A percentile compares a stretch with the other conserved stretches of the same genome.
These are phyloP conservation scores for Bursaphelenchus okinawaensis DNA, from an alignment of 2,888 invertebrate species.

Conservation along the genomic window DNA sequence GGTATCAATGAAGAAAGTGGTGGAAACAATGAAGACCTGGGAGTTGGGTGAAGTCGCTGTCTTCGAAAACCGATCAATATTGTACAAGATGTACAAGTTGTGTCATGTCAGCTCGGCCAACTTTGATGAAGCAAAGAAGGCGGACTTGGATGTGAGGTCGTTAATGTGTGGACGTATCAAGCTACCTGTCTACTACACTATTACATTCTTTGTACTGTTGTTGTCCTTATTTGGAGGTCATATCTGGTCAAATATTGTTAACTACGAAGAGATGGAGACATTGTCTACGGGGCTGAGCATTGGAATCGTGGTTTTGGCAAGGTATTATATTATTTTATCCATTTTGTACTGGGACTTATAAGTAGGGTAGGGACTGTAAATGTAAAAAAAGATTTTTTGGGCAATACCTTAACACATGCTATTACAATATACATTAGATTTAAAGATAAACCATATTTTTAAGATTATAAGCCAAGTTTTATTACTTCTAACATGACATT, in stretches of 20 bases:
- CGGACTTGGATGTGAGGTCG: constrained; percentile 42
- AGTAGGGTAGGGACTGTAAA: too few species aligned
- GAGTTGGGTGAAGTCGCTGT: constrained; percentile 26
- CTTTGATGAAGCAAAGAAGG: constrained; percentile 25
- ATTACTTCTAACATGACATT: constrained; percentile 4
- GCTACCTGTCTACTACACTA: constrained; percentile 43
- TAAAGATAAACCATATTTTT: too few species aligned
- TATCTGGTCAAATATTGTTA: constrained; percentile 45
- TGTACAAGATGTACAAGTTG: constrained; percentile 11
- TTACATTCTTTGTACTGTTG: constrained; percentile 40
- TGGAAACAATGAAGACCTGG: constrained; percentile 32
- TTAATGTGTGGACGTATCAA: constrained; percentile 36
- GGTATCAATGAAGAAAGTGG: constrained; percentile 42
- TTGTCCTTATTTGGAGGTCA: constrained; percentile 40
- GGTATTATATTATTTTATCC: too few species aligned
- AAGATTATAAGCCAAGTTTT: not conserved
- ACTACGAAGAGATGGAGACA: constrained; percentile 34
- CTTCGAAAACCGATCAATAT: constrained; percentile 23
- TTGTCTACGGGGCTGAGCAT: constrained; percentile 25
- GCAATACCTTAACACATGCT: too few species aligned
- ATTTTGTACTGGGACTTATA: too few species aligned
- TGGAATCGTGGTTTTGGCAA: constrained; percentile 35
- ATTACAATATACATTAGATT: too few species aligned
- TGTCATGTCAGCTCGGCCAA: not conserved
- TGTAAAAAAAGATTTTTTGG: too few species aligned